Evolutionary conservation across 2,797 vertebrate genomes (phyloP).

Genomic region (Pygocentrus nattereri): DNA sequence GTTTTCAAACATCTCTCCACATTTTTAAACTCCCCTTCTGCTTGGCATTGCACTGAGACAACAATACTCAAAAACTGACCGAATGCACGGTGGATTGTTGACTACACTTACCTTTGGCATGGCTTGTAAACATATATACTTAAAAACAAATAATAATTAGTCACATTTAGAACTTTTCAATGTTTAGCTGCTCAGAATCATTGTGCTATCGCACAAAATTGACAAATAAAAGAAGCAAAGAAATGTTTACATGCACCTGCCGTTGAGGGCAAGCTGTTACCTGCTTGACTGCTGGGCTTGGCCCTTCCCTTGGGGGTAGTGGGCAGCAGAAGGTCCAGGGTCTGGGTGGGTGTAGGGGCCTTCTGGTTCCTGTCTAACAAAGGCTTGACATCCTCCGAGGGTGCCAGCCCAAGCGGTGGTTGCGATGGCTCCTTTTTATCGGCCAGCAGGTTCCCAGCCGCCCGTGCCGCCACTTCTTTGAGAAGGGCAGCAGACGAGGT

Average conservation of each 20-base stretch:
- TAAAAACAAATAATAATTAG: background rate
- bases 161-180: background rate
- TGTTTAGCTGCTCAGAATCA: background rate
- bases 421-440: conserved; percentile 92
- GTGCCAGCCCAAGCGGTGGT: conserved; percentile 73
- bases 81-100: background rate
- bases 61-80: too few species aligned
- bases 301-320: conserved; percentile 92
- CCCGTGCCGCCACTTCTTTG: conserved; percentile 98
- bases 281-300: conserved; percentile 92
- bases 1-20: too few species aligned
- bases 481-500: conserved; percentile 97
- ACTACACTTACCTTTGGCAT: background rate
- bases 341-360: conserved; percentile 84
- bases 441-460: conserved; percentile 92
- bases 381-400: conserved; percentile 88
- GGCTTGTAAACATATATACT: background rate
- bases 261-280: conserved; percentile 68
- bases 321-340: conserved; percentile 90
- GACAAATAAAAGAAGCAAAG: conserved; percentile 15
- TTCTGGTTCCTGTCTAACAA: conserved; percentile 93
- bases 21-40: too few species aligned
- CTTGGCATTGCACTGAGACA: too few species aligned
- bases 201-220: conserved; percentile 15
- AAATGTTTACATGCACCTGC: conserved; percentile 29